Conservation (phyloP, 2,888 invertebrate genomes). For the Conus canariensis region DNA sequence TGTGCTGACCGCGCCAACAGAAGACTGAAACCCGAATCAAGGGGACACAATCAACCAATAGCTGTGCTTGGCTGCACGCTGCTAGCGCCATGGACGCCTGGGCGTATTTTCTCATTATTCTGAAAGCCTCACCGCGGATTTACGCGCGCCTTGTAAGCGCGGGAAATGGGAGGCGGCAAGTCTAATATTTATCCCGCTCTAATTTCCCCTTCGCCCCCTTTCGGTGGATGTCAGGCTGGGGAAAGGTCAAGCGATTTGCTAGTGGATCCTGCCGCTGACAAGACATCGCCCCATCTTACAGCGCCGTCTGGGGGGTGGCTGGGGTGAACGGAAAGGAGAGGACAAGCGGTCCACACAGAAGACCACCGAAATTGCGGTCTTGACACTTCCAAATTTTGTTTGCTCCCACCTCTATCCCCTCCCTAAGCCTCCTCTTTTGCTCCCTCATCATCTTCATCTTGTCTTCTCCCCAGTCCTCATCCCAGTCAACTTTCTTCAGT, state of each 20-base stretch:
- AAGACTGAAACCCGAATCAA: not conserved
- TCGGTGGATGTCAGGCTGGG: not conserved
- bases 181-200: constrained; percentile 19
- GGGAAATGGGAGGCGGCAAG: not conserved
- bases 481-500: too few species aligned
- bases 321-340: not conserved
- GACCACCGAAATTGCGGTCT: constrained; percentile 16
- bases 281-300: not conserved
- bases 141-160: not conserved
- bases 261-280: too few species aligned
- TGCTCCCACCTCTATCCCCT: not conserved
- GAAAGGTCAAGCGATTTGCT: too few species aligned
- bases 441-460: too few species aligned
- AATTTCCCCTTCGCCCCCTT: not conserved
- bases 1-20: too few species aligned
- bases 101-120: not conserved
- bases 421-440: not conserved
- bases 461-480: too few species aligned
- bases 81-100: not conserved
- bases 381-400: constrained; percentile 2
- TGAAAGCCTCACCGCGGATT: not conserved
- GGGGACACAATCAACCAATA: not conserved
- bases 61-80: not conserved
- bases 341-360: not conserved
- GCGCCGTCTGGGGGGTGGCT: not conserved